phyloP scores from a whole-genome alignment of 2,113 vertebrate species.

The Eulacestoma nigropectus region DNA sequence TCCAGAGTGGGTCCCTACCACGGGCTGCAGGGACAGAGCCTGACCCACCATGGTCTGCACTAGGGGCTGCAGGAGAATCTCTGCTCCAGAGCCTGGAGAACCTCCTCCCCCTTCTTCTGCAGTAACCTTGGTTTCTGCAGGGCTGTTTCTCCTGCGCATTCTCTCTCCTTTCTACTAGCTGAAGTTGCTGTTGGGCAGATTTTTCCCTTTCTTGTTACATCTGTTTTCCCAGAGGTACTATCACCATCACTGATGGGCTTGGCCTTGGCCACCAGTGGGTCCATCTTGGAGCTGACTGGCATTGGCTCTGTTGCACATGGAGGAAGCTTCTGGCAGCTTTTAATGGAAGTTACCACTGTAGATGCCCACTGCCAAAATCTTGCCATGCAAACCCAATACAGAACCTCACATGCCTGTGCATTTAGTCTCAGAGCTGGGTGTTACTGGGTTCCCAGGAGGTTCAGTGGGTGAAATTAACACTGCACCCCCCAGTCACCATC shows the following conservation, averaged over 20 bases:
- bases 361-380: background rate
- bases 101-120: background rate
- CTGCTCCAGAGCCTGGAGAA: background rate
- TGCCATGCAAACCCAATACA: background rate
- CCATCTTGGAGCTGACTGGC: background rate
- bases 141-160: background rate
- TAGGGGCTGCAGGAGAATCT: background rate
- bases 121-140: background rate
- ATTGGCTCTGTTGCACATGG: background rate
- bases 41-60: background rate
- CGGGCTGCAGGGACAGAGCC: background rate
- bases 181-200: background rate
- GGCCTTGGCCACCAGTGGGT: background rate
- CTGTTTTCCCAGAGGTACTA: background rate
- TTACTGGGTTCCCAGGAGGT: background rate
- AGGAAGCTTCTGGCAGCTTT: background rate
- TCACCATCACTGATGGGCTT: rapidly evolving
- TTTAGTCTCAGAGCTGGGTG: background rate
- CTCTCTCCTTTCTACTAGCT: background rate
- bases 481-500: background rate
- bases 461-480: background rate
- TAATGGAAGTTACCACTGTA: background rate
- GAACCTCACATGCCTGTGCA: background rate
- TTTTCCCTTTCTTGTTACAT: background rate
- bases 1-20: background rate